A percentile compares a stretch with the other conserved stretches of the same genome.
Evolutionary conservation across 2,113 vertebrate species (phyloP).

Genomic region (Strix aluco): DNA sequence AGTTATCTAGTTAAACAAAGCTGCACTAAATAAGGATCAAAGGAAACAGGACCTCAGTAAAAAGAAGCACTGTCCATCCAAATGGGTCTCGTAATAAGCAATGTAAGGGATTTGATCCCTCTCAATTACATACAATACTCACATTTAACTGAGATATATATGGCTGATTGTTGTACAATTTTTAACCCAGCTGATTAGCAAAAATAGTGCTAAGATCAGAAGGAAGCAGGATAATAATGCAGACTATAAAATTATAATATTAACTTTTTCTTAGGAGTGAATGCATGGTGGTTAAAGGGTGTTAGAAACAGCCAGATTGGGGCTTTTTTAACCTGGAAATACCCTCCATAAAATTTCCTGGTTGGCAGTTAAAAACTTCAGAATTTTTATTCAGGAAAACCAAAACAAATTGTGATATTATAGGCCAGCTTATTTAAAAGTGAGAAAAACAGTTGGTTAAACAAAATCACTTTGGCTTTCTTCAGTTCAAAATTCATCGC

Average conservation of each 20-base stretch:
- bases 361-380: not conserved
- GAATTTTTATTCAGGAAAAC: conserved; percentile 32
- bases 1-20: not conserved
- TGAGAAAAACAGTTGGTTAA: conserved; percentile 3
- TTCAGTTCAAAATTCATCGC: conserved; percentile 18
- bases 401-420: conserved; percentile 25
- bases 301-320: not conserved
- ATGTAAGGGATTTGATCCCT: not conserved
- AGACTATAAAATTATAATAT: not conserved
- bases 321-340: conserved; percentile 20
- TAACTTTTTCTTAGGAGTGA: not conserved
- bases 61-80: not conserved
- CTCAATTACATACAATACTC: not conserved
- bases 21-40: not conserved
- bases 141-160: not conserved
- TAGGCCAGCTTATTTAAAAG: not conserved
- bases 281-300: not conserved
- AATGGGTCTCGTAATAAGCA: not conserved
- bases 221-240: not conserved
- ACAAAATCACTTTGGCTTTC: conserved; percentile 33
- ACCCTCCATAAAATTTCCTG: not conserved
- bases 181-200: not conserved
- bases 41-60: not conserved
- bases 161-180: not conserved
- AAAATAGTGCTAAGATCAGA: not conserved